Conservation (phyloP, 2,888 invertebrate species). For the Willowsia nigromaculata region DNA sequence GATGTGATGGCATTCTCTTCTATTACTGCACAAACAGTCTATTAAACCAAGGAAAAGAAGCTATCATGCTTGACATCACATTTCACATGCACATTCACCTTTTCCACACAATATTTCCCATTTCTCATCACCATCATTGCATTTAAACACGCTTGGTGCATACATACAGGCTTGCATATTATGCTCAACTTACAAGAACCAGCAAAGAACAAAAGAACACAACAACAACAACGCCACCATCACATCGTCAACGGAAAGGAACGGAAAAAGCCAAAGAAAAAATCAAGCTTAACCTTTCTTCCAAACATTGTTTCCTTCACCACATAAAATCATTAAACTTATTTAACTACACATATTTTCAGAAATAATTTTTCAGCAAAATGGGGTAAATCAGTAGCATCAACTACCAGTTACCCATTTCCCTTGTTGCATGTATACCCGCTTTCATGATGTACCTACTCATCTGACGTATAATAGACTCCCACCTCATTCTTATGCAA, state of each 20-base stretch:
- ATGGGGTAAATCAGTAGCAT: neutral
- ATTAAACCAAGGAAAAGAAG: neutral
- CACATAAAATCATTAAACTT: neutral
- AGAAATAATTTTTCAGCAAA: neutral
- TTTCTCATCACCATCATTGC: conserved; percentile 40
- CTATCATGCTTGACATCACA: conserved; percentile 62
- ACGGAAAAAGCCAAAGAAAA: neutral
- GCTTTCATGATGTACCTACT: neutral
- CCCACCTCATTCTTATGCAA: neutral
- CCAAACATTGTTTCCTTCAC: neutral
- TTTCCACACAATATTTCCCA: conserved; percentile 31
- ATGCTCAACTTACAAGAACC: neutral
- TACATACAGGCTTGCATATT: neutral
- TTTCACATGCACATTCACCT: conserved; percentile 66
- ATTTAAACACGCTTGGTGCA: neutral
- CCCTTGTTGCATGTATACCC: neutral
- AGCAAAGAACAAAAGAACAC: neutral
- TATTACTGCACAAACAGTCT: neutral
- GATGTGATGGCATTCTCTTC: conserved; percentile 8
- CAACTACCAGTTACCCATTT: neutral
- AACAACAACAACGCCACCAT: neutral
- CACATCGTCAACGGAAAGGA: neutral
- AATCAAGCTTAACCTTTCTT: neutral
- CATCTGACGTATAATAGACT: neutral
- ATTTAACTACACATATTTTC: neutral